A percentile compares a stretch with the other conserved stretches of the same genome.
phyloP scores from a whole-genome alignment of 2,888 invertebrate species.

The Drosophila differens region DNA sequence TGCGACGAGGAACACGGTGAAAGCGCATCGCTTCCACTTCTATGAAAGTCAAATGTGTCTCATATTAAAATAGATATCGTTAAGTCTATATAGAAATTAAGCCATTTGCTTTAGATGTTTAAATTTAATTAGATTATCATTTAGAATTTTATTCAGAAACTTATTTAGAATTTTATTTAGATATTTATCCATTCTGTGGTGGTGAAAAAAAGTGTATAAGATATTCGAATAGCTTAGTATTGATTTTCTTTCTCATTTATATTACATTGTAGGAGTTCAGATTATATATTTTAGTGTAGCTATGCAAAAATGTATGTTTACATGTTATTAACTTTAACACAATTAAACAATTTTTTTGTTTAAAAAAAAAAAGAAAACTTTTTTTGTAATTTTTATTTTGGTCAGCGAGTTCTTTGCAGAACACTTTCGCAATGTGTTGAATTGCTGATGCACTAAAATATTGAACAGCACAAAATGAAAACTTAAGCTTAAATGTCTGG shows the following conservation, averaged over 20 bases:
- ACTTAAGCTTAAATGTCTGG: conserved; percentile 28
- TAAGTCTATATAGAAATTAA: neutral
- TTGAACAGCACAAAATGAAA: conserved; percentile 27
- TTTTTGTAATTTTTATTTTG: conserved; percentile 28
- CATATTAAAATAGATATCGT: neutral
- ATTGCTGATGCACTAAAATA: conserved; percentile 60
- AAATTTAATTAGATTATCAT: neutral
- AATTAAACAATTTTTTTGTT: conserved; percentile 22
- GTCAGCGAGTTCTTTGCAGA: conserved; percentile 47
- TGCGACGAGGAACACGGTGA: conserved; percentile 57
- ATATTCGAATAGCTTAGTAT: neutral
- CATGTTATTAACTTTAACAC: conserved; percentile 47
- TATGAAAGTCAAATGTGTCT: conserved; percentile 24
- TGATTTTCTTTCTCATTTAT: neutral
- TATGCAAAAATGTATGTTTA: conserved; percentile 52
- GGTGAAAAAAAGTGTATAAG: conserved; percentile 3
- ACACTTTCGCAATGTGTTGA: conserved; percentile 63
- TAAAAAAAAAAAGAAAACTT: conserved; percentile 1
- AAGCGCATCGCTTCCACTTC: conserved; percentile 64
- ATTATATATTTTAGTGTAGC: conserved; percentile 22
- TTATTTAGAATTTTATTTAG: neutral
- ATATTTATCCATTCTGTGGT: neutral
- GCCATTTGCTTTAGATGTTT: neutral
- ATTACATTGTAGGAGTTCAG: conserved; percentile 27
- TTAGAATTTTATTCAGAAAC: neutral